These are phyloP conservation scores for Pseudonaja textilis DNA, from an alignment of 2,113 vertebrate species.

Conservation along the genomic window DNA sequence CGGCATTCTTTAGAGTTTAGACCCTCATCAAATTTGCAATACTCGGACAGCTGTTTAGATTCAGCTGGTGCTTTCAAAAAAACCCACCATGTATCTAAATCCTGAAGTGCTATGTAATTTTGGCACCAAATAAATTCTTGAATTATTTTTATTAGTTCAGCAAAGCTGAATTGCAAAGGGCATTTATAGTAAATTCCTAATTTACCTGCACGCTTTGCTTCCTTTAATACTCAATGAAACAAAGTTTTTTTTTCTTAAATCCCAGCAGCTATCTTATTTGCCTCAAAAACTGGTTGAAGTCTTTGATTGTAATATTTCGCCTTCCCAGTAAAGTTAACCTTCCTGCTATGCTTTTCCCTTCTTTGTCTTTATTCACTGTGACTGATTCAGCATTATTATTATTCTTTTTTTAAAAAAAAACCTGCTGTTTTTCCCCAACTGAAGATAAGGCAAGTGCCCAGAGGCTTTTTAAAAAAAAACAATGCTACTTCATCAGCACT, in stretches of 20 bases:
- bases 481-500: neutral
- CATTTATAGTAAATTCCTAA: neutral
- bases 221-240: neutral
- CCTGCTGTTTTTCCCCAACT: neutral
- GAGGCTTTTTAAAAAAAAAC: neutral
- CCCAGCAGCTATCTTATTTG: neutral
- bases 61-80: neutral
- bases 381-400: neutral
- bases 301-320: neutral
- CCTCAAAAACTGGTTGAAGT: neutral
- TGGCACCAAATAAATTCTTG: neutral
- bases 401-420: neutral
- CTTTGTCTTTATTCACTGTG: neutral
- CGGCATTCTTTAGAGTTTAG: neutral
- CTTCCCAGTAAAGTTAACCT: neutral
- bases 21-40: neutral
- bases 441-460: neutral
- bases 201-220: neutral
- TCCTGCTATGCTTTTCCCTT: neutral
- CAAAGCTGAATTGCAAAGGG: neutral
- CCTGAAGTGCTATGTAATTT: neutral
- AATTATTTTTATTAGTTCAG: neutral
- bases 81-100: neutral
- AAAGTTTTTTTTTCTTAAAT: neutral
- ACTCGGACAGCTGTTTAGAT: neutral